Percentiles rank a stretch among this genome's conserved stretches.
These are phyloP conservation scores for Apomyelois bistriatella DNA, from an alignment of 2,888 invertebrate species.

Conservation along the genomic window DNA sequence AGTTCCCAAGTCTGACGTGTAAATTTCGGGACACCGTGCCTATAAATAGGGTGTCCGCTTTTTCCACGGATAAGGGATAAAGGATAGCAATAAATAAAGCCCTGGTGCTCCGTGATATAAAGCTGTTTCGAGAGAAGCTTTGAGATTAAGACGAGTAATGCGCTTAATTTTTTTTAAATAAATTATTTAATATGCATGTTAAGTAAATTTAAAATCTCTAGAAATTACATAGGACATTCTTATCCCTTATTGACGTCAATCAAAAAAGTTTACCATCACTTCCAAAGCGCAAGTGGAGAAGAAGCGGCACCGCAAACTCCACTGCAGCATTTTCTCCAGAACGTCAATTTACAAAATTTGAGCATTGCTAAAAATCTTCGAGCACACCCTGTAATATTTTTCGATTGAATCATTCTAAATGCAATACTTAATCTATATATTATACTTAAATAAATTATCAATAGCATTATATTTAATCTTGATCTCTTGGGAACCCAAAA, in stretches of 20 bases:
- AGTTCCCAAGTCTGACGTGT: conserved; percentile 28
- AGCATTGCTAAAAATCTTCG: too few species aligned
- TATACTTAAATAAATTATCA: not conserved
- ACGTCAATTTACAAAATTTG: too few species aligned
- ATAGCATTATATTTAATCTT: not conserved
- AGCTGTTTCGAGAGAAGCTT: conserved; percentile 55
- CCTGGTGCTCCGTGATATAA: conserved; percentile 61
- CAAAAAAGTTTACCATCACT: too few species aligned
- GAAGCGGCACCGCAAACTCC: too few species aligned
- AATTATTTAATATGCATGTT: too few species aligned
- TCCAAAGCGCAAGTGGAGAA: too few species aligned
- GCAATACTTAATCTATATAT: too few species aligned
- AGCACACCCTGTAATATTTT: too few species aligned
- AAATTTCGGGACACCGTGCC: conserved; percentile 35
- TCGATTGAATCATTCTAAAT: too few species aligned
- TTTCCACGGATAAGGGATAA: conserved; percentile 38
- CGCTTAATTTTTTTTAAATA: not conserved
- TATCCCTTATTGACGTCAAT: too few species aligned
- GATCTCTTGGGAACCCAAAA: not conserved
- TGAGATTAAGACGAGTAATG: conserved; percentile 21
- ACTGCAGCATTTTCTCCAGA: too few species aligned
- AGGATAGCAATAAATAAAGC: conserved; percentile 53
- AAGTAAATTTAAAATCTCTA: not conserved
- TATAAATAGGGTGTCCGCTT: conserved; percentile 40
- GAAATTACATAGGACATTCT: too few species aligned